A percentile compares a stretch with the other conserved stretches of the same genome.
phyloP scores from a whole-genome alignment of 2,888 invertebrate species.

The Ferdinandea cuprea region DNA sequence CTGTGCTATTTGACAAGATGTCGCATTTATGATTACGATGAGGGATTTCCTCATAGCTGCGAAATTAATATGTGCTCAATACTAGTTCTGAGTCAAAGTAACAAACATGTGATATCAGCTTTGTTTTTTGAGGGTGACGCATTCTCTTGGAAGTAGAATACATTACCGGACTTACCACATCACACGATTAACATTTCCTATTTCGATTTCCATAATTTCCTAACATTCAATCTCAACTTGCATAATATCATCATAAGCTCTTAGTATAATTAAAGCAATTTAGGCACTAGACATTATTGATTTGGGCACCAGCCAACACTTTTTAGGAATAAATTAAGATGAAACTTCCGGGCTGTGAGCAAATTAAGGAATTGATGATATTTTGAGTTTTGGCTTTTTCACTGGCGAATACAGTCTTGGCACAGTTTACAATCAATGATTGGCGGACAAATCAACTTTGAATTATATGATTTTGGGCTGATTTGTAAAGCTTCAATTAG shows the following conservation, averaged over 20 bases:
- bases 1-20: too few relatives aligned
- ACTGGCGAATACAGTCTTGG: background rate
- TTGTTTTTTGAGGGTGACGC: background rate
- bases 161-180: slow-evolving; percentile 6
- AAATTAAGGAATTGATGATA: background rate
- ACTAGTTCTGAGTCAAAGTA: background rate
- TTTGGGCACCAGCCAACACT: slow-evolving; percentile 25
- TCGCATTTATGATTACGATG: too few relatives aligned
- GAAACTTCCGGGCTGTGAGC: slow-evolving; percentile 16
- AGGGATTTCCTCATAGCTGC: too few relatives aligned
- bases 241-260: slow-evolving; percentile 20
- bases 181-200: slow-evolving; percentile 12
- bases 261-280: slow-evolving; percentile 51
- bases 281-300: slow-evolving; percentile 13
- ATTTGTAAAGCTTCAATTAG: too few relatives aligned
- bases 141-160: background rate
- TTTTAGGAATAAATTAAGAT: slow-evolving; percentile 13
- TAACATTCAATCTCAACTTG: slow-evolving; percentile 3
- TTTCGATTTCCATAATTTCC: slow-evolving; percentile 22
- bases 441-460: too few relatives aligned
- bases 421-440: too few relatives aligned
- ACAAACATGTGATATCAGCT: background rate
- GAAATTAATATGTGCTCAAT: too few relatives aligned
- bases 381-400: background rate
- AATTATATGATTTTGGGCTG: too few relatives aligned